Evolutionary conservation across 2,113 vertebrate species (phyloP).

Genomic region (Variabilichromis moorii): DNA sequence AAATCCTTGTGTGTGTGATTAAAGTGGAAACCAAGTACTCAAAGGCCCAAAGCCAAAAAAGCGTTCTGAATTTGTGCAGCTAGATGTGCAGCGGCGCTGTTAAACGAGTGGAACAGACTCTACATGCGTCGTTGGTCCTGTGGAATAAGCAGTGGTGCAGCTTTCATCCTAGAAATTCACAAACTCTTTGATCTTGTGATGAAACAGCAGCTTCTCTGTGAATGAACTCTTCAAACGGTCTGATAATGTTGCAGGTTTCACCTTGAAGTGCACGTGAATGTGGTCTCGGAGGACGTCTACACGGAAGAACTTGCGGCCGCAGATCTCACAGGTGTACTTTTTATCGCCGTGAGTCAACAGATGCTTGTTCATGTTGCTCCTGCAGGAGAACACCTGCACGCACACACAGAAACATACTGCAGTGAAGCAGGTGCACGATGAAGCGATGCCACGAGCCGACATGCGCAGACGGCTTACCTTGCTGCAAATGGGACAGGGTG

Average conservation of each 20-base stretch:
- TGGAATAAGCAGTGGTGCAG: background rate
- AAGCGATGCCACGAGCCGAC: rapidly evolving
- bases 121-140: rapidly evolving
- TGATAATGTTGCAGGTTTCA: constrained; percentile 7
- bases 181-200: background rate
- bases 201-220: background rate
- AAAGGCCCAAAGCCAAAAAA: background rate
- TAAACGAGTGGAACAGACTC: background rate
- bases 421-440: background rate
- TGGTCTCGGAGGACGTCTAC: constrained; percentile 97
- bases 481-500: constrained; percentile 90
- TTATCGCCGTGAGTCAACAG: constrained; percentile 97
- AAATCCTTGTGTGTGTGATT: background rate
- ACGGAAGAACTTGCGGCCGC: constrained; percentile 95
- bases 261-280: constrained; percentile 99
- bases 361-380: constrained; percentile 99
- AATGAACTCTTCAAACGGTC: rapidly evolving
- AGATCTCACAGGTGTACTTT: constrained; percentile 99
- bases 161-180: background rate
- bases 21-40: background rate
- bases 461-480: constrained; percentile 74
- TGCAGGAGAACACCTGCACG: constrained; percentile 91
- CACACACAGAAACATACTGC: background rate
- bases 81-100: background rate
- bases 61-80: background rate